A percentile compares a stretch with the other conserved stretches of the same genome.
phyloP scores from a whole-genome alignment of 2,113 vertebrate species.

The Ellobius talpinus region DNA sequence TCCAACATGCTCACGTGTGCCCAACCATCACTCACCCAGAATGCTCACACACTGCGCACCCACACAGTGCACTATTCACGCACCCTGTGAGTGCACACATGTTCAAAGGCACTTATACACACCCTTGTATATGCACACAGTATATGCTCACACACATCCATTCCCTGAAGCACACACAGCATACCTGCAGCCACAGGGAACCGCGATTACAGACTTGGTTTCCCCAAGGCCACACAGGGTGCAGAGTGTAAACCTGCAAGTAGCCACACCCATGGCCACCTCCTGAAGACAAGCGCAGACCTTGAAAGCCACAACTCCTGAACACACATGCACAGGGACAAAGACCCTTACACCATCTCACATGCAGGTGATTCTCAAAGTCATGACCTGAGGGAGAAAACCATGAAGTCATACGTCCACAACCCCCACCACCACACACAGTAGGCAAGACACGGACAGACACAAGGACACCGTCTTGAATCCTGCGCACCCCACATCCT shows the following conservation, averaged over 20 bases:
- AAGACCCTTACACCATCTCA: neutral
- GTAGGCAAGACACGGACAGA: neutral
- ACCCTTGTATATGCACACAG: accelerated
- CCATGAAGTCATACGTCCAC: neutral
- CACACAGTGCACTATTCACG: neutral
- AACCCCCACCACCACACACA: neutral
- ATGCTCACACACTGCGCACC: neutral
- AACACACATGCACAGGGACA: neutral
- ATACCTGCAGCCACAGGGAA: neutral
- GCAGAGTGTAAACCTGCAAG: neutral
- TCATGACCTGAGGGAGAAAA: neutral
- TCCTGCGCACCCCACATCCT: neutral
- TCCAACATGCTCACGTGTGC: neutral
- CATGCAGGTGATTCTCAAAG: neutral
- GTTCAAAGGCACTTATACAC: neutral
- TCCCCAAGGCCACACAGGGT: neutral
- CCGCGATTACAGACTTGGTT: neutral
- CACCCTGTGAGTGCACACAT: neutral
- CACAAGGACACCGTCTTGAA: neutral
- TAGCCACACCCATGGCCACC: neutral
- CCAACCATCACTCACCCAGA: neutral
- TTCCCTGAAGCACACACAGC: neutral
- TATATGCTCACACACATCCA: neutral
- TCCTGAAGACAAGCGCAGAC: neutral
- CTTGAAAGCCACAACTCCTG: neutral